Evolutionary conservation across 2,888 invertebrate species (phyloP), one percentile per base, ranked within the genome.

Genomic region (Zeuzera pyrina): DNA sequence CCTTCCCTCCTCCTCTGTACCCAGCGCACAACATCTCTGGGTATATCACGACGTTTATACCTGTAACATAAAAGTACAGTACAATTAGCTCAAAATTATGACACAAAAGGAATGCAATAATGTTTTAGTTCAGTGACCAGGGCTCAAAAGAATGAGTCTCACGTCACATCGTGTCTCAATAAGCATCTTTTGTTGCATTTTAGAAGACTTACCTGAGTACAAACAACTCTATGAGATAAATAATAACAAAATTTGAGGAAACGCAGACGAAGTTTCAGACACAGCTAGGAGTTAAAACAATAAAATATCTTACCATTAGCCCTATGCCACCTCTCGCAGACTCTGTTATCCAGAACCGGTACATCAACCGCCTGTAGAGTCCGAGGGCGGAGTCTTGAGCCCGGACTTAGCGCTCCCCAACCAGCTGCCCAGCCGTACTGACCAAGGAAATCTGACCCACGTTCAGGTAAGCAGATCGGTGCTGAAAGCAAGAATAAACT

Each of bases 21-120:
- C 96, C 96, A 0, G 96, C 95, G 63, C 96, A 96, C 69, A 96
- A 89, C 96, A 96, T 96, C 72, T 96, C 96, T 25, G 95, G 95
- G 70, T 95, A 95, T 56, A 96, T 96, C 10, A 95, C 91, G 23
- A 94, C 93, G 61, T 92, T 92, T 52, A 94, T 94, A 31, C 93
- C 93, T 84, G 67, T 30, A 41, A 43, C 15, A 10, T n/a, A 33
- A 12, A 65, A 55, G 22, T 12, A 29, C 10, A 35, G 24, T n/a
- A n/a, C n/a, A n/a, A n/a, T n/a, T n/a, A n/a, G n/a, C n/a, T n/a
- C n/a, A n/a, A n/a, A n/a, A n/a, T n/a, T n/a, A n/a, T n/a, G n/a
- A n/a, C n/a, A n/a, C n/a, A n/a, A n/a, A n/a, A n/a, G n/a, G n/a
- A n/a, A n/a, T n/a, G n/a, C n/a, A n/a, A n/a, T n/a, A n/a, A n/a